Base-by-base conservation (phyloP, 2,797 vertebrate genomes). In the Lindbergichthys nudifrons region DNA sequence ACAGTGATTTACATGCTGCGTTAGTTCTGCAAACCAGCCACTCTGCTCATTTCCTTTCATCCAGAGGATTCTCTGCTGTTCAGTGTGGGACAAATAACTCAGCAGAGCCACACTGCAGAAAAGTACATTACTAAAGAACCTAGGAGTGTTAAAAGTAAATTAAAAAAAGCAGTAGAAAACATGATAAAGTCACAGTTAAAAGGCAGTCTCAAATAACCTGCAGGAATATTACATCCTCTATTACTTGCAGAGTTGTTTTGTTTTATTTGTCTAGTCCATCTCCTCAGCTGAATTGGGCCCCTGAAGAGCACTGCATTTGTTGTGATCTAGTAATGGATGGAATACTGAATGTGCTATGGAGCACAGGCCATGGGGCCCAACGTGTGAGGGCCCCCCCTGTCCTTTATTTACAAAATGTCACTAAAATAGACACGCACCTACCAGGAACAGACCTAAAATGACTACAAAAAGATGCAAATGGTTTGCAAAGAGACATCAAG, bases 21-120 rank as follows among this genome's bases (percentile, higher is more conserved):
- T 75, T 79, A 41, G 69, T 79, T 73, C 60, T 57, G 75, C 62
- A 52, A 42, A 12, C 58, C 8, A 5, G 41, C 60, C 42, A 48
- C 7, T 62, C 45, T 36, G 74, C 74, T 63, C 60, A 70, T 71
- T 79, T 62, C 70, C 64, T 69, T 82, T 23, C 56, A 73, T 46
- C 18, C 65, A 23, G 71, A 57, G 58, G 62, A 50, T 62, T 58
- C 53, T 57, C 58, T 13, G 36, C 48, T 54, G 36, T 50, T 64
- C 48, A 53, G 30, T 19, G 5, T 7, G 51, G 21, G 23, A 73
- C 50, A 74, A 74, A 68, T 52, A 36, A 15, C 13, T 56, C 43
- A 36, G 50, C 46, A 39, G 16, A 53, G 46, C 10, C 19, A 23
- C 32, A 9, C 11, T 14, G 54, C 58, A 56, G 32, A 0, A 21